Evolutionary conservation across 2,113 vertebrate genomes (phyloP), one percentile per base, ranked within the genome.

Genomic region (Calypte anna): DNA sequence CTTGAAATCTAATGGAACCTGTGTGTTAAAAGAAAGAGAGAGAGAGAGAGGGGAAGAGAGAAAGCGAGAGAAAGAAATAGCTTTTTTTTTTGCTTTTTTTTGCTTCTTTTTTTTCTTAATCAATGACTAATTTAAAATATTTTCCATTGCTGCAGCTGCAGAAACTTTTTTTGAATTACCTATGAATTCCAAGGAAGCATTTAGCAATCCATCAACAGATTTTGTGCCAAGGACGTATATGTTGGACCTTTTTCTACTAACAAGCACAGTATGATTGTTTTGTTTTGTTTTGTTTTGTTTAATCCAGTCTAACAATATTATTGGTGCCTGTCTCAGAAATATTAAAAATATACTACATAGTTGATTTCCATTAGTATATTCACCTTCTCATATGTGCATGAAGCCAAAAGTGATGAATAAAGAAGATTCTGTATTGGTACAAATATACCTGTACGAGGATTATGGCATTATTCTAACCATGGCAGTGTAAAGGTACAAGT

Each of bases 51-150:
- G 31, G 11, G 27, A 5, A 18, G 2, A 27, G 4, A 54, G 2
- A 68, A 2, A 50, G 14, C 55, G 9, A 38, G 2, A 33, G 28
- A 86, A 38, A 66, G 6, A 84, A 70, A 63, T 7, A 81, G 31
- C 10, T 10, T n/a, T 15, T 4, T 22, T 38, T 53, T 11, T 50
- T 2, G 3, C 2, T 5, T 9, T 14, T 7, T 14, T 10, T 2
- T 30, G 10, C 53, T 12, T 30, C n/a, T 15, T 5, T 22, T 5
- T 10, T 14, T 7, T 14, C 8, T 2, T 10, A 27, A 50, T 2
- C 17, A 57, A 51, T 76, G 51, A 68, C 10, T 10, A 51, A 28
- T 40, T 82, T 77, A 50, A 75, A 22, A 9, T 40, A 11, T 40
- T 23, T 77, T 74, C 10, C 6, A 10, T 8, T 77, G 15, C 51